Percentiles rank a stretch among this genome's conserved stretches.
Conservation (phyloP, 2,797 vertebrate species). For the Antennarius maculatus region DNA sequence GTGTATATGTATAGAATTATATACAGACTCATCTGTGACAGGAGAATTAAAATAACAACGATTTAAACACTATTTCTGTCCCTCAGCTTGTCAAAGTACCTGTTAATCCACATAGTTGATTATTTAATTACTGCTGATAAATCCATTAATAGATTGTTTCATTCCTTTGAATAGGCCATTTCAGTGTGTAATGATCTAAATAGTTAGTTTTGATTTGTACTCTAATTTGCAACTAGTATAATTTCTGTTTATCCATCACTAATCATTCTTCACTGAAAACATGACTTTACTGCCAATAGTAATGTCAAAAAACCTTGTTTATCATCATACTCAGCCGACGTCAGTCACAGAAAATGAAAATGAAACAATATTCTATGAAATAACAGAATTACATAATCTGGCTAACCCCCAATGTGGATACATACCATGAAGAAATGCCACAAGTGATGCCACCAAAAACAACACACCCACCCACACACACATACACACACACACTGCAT, state of each 20-base stretch:
- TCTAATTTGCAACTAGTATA: slow-evolving; percentile 22
- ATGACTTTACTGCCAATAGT: neutral
- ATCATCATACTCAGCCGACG: too few species aligned
- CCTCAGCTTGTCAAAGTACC: neutral
- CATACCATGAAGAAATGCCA: slow-evolving; percentile 3
- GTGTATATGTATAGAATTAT: neutral
- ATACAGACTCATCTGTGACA: too few species aligned
- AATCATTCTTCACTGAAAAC: neutral
- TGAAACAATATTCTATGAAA: slow-evolving; percentile 20
- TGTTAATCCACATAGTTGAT: neutral
- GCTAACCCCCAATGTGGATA: slow-evolving; percentile 32
- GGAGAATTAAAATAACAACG: neutral
- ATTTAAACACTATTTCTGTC: neutral
- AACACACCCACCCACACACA: slow-evolving; percentile 3
- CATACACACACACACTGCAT: slow-evolving; percentile 21
- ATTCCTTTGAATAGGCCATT: neutral
- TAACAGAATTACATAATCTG: slow-evolving; percentile 32
- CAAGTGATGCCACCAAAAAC: neutral
- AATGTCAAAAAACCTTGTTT: neutral
- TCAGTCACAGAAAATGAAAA: neutral
- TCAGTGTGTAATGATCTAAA: neutral
- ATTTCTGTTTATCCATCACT: neutral
- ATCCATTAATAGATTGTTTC: neutral
- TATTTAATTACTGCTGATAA: neutral
- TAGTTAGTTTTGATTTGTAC: slow-evolving; percentile 6